Percentiles rank a stretch among this genome's conserved stretches.
phyloP scores from a whole-genome alignment of 2,113 vertebrate genomes.

The Myiopsitta monachus region DNA sequence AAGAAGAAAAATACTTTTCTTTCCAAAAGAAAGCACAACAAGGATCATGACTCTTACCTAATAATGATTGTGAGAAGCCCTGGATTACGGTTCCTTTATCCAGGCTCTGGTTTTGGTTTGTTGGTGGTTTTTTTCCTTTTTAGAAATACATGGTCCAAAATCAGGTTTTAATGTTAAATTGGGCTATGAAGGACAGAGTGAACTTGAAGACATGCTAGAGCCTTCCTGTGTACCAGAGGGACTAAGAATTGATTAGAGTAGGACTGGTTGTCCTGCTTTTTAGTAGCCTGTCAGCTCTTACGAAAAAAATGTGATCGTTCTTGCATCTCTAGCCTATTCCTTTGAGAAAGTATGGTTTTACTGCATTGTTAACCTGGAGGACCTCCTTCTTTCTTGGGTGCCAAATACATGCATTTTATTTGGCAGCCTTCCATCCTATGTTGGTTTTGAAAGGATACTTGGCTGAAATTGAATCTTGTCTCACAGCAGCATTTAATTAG shows the following conservation, averaged over 20 bases:
- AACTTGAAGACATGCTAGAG: not conserved
- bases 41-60: not conserved
- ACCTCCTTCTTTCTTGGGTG: not conserved
- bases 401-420: not conserved
- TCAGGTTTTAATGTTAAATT: not conserved
- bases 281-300: not conserved
- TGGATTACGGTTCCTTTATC: not conserved
- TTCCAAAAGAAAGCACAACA: not conserved
- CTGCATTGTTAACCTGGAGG: not conserved
- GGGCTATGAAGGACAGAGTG: not conserved
- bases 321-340: not conserved
- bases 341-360: not conserved
- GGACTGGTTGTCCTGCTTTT: not conserved
- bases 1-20: not conserved
- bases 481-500: not conserved
- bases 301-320: not conserved
- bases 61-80: not conserved
- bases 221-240: not conserved
- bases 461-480: not conserved
- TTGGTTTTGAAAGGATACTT: not conserved
- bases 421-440: not conserved
- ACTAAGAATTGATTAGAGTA: not conserved
- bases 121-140: not conserved
- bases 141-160: not conserved
- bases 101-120: not conserved